Percentiles rank a stretch among this genome's conserved stretches.
phyloP scores from a whole-genome alignment of 2,113 vertebrate genomes.

The Oophaga pumilio region DNA sequence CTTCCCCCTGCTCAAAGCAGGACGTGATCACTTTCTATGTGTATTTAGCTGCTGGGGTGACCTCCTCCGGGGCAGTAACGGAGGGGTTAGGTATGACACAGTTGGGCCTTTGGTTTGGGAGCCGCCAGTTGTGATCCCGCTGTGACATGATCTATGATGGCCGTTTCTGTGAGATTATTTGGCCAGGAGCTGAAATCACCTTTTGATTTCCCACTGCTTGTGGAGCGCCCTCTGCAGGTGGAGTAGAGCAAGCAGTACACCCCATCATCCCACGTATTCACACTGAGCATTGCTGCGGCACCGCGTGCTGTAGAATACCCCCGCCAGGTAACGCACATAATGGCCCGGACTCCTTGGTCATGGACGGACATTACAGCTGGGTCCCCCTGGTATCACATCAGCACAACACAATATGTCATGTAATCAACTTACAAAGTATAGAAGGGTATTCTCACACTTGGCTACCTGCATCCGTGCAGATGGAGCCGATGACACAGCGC shows the following conservation, averaged over 20 bases:
- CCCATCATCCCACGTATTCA: neutral
- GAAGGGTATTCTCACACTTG: neutral
- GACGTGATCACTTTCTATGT: too few relatives aligned
- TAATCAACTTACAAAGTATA: neutral
- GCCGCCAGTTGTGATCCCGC: neutral
- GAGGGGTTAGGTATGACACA: neutral
- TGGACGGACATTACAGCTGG: neutral
- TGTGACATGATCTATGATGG: conserved; percentile 20
- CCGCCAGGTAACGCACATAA: neutral
- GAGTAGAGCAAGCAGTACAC: neutral
- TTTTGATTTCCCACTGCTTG: neutral
- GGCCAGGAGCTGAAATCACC: neutral
- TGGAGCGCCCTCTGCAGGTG: neutral
- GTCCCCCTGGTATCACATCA: neutral
- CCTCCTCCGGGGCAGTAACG: neutral
- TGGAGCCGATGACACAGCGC: neutral
- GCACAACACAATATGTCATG: neutral
- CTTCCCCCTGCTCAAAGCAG: too few relatives aligned
- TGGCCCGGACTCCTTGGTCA: neutral
- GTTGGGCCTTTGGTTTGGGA: neutral
- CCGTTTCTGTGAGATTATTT: neutral
- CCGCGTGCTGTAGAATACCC: neutral
- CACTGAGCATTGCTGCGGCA: neutral
- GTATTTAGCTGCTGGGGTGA: neutral
- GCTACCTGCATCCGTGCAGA: neutral